Percentiles rank a stretch among this genome's conserved stretches.
Conservation (phyloP, 1,140 invertebrate species). For the Drosophila equinoxialis region DNA sequence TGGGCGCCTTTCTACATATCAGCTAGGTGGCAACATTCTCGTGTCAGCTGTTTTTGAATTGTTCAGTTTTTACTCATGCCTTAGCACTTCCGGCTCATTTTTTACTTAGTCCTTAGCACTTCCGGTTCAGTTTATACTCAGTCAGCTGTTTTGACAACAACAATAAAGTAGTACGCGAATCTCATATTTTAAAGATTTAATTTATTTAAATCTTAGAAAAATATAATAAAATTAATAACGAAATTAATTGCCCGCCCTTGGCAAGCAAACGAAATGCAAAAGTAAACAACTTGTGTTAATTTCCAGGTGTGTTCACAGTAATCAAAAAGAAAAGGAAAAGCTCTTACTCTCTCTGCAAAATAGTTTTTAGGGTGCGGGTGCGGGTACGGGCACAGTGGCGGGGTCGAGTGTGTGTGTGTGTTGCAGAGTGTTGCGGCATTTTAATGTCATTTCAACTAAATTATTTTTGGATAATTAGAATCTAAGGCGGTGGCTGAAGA, state of each 20-base stretch:
- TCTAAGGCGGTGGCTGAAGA: constrained; percentile 24
- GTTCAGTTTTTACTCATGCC: not conserved
- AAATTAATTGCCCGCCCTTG: constrained; percentile 2
- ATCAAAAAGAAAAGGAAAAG: constrained; percentile 15
- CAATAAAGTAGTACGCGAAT: constrained; percentile 30
- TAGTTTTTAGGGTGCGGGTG: constrained; percentile 10
- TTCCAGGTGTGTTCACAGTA: not conserved
- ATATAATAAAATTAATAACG: not conserved
- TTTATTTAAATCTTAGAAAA: constrained; percentile 28
- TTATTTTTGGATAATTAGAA: constrained; percentile 77
- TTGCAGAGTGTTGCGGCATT: constrained; percentile 47
- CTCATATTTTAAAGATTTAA: constrained; percentile 41
- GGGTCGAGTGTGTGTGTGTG: constrained; percentile 7
- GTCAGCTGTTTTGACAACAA: not conserved
- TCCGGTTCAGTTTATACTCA: too few species aligned
- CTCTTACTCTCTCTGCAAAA: constrained; percentile 15
- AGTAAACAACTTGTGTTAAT: constrained; percentile 1
- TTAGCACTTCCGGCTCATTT: too few species aligned
- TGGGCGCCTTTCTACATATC: not conserved
- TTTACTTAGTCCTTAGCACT: too few species aligned
- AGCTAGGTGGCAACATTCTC: too few species aligned
- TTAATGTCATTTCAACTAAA: constrained; percentile 47
- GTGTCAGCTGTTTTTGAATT: not conserved
- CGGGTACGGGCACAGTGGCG: not conserved
- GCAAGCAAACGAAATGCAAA: constrained; percentile 7